Percentiles rank a stretch among this genome's conserved stretches.
These are phyloP conservation scores for Lytechinus pictus DNA, from an alignment of 35 echinoderm and acorn worm species.

Conservation along the genomic window DNA sequence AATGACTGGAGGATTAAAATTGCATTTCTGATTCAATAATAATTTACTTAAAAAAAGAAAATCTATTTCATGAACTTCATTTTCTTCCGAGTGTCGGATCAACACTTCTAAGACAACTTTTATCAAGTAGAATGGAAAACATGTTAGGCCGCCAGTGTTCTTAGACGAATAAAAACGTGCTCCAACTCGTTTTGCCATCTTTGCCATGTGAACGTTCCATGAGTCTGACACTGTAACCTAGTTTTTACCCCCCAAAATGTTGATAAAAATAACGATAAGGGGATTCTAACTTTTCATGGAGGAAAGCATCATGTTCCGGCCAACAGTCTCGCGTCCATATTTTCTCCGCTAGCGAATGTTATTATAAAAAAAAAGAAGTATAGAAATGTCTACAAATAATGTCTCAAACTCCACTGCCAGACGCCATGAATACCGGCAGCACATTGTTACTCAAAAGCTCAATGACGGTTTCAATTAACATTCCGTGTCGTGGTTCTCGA, in stretches of 20 bases:
- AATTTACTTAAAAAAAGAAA: neutral
- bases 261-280: neutral
- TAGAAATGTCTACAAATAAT: neutral
- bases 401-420: slow-evolving; percentile 7
- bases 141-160: neutral
- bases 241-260: neutral
- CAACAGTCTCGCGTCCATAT: neutral
- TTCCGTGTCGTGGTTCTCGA: neutral
- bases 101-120: neutral
- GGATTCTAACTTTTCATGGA: neutral
- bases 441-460: neutral
- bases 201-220: neutral
- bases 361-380: neutral
- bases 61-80: neutral
- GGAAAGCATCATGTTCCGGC: slow-evolving; percentile 4
- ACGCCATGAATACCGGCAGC: slow-evolving; percentile 18
- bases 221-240: slow-evolving; percentile 16
- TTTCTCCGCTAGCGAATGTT: neutral
- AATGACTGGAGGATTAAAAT: neutral
- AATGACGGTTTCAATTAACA: neutral
- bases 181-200: neutral
- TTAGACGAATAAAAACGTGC: neutral
- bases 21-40: neutral
- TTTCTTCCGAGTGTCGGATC: neutral
- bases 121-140: neutral